A percentile compares a stretch with the other conserved stretches of the same genome.
Evolutionary conservation across 1,140 invertebrate species (phyloP).

Genomic region (Halyomorpha halys): DNA sequence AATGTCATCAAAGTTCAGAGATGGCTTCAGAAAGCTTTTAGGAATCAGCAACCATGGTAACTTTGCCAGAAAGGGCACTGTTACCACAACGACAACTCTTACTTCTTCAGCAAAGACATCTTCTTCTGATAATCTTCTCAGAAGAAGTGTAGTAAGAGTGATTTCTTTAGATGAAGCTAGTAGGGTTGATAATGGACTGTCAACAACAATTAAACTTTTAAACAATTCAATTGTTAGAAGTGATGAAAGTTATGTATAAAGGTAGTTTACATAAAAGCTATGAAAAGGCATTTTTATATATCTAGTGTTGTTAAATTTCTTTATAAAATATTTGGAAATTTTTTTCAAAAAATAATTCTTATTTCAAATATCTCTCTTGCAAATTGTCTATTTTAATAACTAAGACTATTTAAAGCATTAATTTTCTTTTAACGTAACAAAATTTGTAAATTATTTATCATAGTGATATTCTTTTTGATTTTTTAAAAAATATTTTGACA

Average conservation of each 20-base stretch:
- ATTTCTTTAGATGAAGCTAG: constrained; percentile 23
- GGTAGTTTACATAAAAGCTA: too few relatives aligned
- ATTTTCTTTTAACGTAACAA: too few relatives aligned
- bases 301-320: too few relatives aligned
- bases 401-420: too few relatives aligned
- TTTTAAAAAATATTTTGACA: too few relatives aligned
- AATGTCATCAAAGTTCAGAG: constrained; percentile 84
- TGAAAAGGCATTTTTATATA: too few relatives aligned
- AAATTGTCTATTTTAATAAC: too few relatives aligned
- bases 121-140: constrained; percentile 20
- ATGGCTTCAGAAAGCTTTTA: constrained; percentile 57
- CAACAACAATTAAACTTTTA: constrained; percentile 24
- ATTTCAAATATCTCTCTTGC: too few relatives aligned
- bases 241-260: constrained; percentile 26
- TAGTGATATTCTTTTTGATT: too few relatives aligned
- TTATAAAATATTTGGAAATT: too few relatives aligned
- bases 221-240: constrained; percentile 9
- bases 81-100: constrained; percentile 28
- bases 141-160: constrained; percentile 23
- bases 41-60: constrained; percentile 16
- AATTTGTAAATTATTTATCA: too few relatives aligned
- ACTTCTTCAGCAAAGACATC: constrained; percentile 17
- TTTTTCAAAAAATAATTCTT: background rate
- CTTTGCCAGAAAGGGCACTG: constrained; percentile 27
- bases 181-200: constrained; percentile 17